Conservation (phyloP, 2,797 vertebrate species). For the Acestrorhynchus altus region DNA sequence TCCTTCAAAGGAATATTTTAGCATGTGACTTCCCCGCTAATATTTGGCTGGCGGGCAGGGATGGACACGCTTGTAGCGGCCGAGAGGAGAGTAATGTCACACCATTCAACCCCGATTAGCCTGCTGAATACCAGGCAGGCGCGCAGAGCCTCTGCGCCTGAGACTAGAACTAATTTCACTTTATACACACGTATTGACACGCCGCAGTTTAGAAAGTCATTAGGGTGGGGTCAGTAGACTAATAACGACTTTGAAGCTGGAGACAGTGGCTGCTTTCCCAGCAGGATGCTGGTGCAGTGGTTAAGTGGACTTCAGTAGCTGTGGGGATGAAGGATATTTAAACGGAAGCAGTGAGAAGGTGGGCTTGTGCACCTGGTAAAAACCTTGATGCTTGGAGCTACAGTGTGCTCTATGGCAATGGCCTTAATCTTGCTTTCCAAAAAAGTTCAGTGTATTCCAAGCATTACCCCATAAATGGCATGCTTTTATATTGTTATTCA, state of each 20-base stretch:
- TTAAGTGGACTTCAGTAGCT: constrained; percentile 55
- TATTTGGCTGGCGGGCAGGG: constrained; percentile 80
- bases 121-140: constrained; percentile 80
- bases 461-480: background rate
- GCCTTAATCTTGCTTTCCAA: background rate
- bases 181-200: constrained; percentile 86
- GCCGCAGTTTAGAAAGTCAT: constrained; percentile 84
- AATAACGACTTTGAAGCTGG: constrained; percentile 63
- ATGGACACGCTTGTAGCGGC: constrained; percentile 81
- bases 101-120: constrained; percentile 82
- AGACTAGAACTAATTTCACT: constrained; percentile 85
- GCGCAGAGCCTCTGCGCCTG: constrained; percentile 75
- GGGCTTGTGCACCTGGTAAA: constrained; percentile 5
- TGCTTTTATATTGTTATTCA: background rate
- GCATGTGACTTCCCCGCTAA: constrained; percentile 74
- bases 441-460: background rate
- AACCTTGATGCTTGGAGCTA: background rate
- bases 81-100: constrained; percentile 82
- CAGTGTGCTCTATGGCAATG: background rate
- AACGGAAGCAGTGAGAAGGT: constrained; percentile 16
- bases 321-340: constrained; percentile 14
- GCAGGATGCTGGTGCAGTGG: constrained; percentile 45
- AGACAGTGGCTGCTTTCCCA: constrained; percentile 53
- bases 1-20: constrained; percentile 86
- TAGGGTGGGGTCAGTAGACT: constrained; percentile 68